These are phyloP conservation scores for Gymnoscopelus braueri DNA, from an alignment of 2,797 vertebrate genomes.

Conservation along the genomic window DNA sequence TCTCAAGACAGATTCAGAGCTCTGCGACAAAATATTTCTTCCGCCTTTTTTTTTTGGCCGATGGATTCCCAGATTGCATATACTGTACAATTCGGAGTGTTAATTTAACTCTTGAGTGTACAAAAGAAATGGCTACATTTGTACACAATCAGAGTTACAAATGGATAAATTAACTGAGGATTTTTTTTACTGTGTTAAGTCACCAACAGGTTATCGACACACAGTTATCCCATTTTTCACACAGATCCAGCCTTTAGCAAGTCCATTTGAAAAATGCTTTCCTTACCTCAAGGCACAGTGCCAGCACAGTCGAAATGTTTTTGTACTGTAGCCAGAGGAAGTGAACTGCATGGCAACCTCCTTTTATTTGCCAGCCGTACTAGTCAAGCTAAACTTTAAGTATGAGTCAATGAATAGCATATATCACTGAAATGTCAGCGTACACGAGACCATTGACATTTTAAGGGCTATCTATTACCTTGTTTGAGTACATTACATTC, in stretches of 20 bases:
- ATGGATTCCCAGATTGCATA: too few species aligned
- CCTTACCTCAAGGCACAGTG: background rate
- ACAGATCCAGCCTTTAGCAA: background rate
- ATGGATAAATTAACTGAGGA: too few species aligned
- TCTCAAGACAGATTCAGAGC: too few species aligned
- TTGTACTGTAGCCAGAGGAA: background rate
- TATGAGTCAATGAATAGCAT: background rate
- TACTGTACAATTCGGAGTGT: too few species aligned
- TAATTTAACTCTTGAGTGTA: too few species aligned
- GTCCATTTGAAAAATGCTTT: background rate
- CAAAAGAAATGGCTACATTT: too few species aligned
- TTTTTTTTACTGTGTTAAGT: too few species aligned
- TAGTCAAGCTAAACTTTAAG: background rate
- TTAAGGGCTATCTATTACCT: background rate
- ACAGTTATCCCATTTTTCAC: too few species aligned
- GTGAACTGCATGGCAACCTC: background rate
- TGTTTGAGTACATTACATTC: background rate
- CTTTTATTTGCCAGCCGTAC: background rate
- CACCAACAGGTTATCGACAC: too few species aligned
- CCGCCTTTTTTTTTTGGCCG: too few species aligned
- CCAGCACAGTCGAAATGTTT: constrained; percentile 3
- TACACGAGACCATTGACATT: constrained; percentile 4
- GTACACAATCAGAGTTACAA: too few species aligned
- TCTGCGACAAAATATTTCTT: too few species aligned
- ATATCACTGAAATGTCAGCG: constrained; percentile 2